A percentile compares a stretch with the other conserved stretches of the same genome.
These are phyloP conservation scores for Phrynocephalus vlangalii DNA, from an alignment of 2,797 vertebrate species.

Conservation along the genomic window DNA sequence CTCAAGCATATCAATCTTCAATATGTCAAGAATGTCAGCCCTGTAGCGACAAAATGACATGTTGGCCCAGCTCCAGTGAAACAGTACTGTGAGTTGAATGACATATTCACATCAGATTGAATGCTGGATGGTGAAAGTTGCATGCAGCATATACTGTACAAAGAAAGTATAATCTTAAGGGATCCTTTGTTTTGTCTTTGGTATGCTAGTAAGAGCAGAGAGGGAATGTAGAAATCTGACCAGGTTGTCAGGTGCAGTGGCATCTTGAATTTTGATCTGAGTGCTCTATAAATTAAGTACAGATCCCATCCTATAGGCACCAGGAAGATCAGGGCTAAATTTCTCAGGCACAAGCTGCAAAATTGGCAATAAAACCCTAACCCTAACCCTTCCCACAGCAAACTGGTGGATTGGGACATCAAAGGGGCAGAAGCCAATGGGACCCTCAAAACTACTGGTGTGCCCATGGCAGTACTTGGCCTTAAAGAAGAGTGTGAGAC, in stretches of 20 bases:
- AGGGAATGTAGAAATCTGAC: neutral
- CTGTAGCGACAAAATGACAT: neutral
- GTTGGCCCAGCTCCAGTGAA: conserved; percentile 15
- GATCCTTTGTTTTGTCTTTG: neutral
- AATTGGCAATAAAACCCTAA: too few species aligned
- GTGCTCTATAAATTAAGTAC: neutral
- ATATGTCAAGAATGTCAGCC: conserved; percentile 29
- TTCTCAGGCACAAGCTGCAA: too few species aligned
- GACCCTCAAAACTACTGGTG: too few species aligned
- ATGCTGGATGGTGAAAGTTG: neutral
- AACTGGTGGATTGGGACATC: too few species aligned
- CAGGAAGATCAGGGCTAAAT: neutral
- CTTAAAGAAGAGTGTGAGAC: too few species aligned
- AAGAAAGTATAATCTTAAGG: conserved; percentile 10
- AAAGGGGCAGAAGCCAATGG: too few species aligned
- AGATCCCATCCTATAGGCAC: neutral
- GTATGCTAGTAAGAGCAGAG: neutral
- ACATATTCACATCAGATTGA: neutral
- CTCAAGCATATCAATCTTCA: conserved; percentile 19
- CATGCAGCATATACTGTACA: neutral
- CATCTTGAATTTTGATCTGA: neutral
- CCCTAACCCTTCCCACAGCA: too few species aligned
- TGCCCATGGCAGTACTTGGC: too few species aligned
- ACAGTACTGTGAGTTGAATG: conserved; percentile 2
- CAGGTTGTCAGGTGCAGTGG: neutral